Base-by-base conservation (phyloP, 2,113 vertebrate genomes). In the Microtus oregoni region DNA sequence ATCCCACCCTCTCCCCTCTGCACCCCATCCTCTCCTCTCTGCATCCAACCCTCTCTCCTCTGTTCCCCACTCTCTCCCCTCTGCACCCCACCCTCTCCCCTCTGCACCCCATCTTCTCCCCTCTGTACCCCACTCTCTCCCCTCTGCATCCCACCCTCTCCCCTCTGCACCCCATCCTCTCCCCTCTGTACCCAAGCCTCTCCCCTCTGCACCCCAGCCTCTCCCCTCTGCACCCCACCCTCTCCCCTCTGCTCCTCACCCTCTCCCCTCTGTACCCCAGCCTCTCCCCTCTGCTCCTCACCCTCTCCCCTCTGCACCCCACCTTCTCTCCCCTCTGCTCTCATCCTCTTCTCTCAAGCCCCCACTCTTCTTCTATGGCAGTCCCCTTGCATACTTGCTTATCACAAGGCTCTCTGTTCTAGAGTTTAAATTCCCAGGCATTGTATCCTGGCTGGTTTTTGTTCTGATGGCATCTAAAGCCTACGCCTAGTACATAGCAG, bases 21-120 rank as follows among this genome's bases (percentile, higher is more conserved):
- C 4, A 22, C 4, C 77, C 19, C 5, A 32, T 0, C 28, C 3
- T 24, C 1, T 0, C 24, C 0, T 0, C 24, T 44, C 38, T 30
- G 12, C 10, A 5, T 24, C 10, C 41, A 1, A 41, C 6, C 38
- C 5, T 17, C 12, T 63, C 24, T 6, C 58, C 17, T 2, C 41
- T 44, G 41, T 4, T 4, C 41, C 41, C 41, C 41, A 44, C 3
- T 4, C 4, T 44, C 41, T 44, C 28, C 47, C 47, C 76, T 52
- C 47, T 28, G 28, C 28, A 5, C 9, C 11, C 20, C 5, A 22
- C 11, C 5, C 11, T 47, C 7, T 47, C 24, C 9, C 58, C 8
- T 50, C 47, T 78, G 8, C 4, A 22, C 4, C 77, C 19, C 5
- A 32, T 0, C 28, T 1, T 24, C 47, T 44, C 28, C 5, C 52